Conservation (phyloP, 2,797 vertebrate genomes). For the Sebastes cheni region DNA sequence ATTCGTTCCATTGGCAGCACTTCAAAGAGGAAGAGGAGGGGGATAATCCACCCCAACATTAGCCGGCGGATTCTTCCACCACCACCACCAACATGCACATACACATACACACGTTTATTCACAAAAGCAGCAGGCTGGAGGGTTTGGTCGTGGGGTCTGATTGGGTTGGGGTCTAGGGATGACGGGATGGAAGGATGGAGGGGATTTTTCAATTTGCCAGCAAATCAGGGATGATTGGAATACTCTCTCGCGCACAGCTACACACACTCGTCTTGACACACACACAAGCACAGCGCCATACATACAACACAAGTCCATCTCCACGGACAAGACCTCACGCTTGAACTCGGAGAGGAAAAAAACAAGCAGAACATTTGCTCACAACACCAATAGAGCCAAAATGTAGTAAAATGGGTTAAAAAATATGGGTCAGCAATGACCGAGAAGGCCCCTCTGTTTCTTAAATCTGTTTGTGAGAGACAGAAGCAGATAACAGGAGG, state of each 20-base stretch:
- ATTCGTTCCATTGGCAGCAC: slow-evolving; percentile 79
- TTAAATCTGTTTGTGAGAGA: background rate
- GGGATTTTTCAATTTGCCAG: slow-evolving; percentile 76
- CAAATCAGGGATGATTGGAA: slow-evolving; percentile 73
- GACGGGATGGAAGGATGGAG: slow-evolving; percentile 53
- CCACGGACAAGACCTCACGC: slow-evolving; percentile 11
- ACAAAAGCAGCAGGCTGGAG: slow-evolving; percentile 56
- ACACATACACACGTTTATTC: slow-evolving; percentile 20
- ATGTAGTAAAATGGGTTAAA: slow-evolving; percentile 9
- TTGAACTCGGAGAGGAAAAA: background rate
- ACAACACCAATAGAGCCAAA: background rate
- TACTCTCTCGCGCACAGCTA: slow-evolving; percentile 18
- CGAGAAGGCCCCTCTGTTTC: background rate
- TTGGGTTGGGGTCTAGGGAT: slow-evolving; percentile 68
- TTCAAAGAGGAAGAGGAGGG: slow-evolving; percentile 73
- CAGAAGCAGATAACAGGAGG: background rate
- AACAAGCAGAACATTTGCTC: slow-evolving; percentile 1
- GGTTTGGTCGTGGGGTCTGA: slow-evolving; percentile 59
- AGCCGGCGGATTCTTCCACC: slow-evolving; percentile 67
- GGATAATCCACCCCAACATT: slow-evolving; percentile 73
- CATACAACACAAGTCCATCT: slow-evolving; percentile 20
- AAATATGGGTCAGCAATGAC: slow-evolving; percentile 15
- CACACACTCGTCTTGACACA: background rate
- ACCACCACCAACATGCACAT: slow-evolving; percentile 28
- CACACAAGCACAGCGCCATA: slow-evolving; percentile 32